Conservation (phyloP, 2,113 vertebrate genomes). For the Clarias magur region DNA sequence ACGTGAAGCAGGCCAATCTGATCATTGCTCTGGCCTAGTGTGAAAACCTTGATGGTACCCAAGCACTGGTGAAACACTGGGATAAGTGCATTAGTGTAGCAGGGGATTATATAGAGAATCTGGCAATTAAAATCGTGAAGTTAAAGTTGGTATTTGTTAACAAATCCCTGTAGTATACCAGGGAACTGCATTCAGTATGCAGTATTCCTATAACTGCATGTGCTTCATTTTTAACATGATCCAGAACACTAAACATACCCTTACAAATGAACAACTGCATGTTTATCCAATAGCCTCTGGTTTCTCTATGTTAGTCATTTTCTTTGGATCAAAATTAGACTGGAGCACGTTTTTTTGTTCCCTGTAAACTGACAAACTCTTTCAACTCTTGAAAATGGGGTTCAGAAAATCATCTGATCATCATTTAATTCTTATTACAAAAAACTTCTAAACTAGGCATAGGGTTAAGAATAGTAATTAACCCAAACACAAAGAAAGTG, state of each 20-base stretch:
- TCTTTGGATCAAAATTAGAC: neutral
- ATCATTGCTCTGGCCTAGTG: no score
- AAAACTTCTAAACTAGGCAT: neutral
- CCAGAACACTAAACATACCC: neutral
- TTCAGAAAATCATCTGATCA: neutral
- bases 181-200: no score
- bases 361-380: neutral
- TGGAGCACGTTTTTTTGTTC: neutral
- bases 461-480: slow-evolving; percentile 10
- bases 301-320: neutral
- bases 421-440: neutral
- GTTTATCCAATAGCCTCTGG: neutral
- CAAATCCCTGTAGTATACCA: neutral
- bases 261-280: neutral
- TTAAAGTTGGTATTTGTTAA: neutral
- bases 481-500: slow-evolving; percentile 6
- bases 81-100: no score
- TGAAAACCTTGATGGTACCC: no score
- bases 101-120: no score
- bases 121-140: no score
- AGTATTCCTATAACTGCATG: no score
- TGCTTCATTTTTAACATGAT: neutral
- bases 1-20: no score
- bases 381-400: neutral
- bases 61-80: no score